Conservation (phyloP, 2,113 vertebrate species). For the Gopherus evgoodei region DNA sequence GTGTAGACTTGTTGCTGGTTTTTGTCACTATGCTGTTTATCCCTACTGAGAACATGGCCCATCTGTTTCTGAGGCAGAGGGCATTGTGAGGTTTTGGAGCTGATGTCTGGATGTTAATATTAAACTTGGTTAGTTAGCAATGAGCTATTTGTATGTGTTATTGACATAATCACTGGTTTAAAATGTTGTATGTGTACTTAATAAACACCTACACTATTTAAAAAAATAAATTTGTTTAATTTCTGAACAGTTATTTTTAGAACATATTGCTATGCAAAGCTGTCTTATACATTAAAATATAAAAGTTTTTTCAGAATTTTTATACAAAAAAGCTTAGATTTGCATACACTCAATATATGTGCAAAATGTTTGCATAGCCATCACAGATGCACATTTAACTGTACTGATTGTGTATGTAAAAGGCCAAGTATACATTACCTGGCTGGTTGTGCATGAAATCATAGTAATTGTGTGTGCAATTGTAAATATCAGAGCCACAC, state of each 20-base stretch:
- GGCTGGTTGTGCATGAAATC: background rate
- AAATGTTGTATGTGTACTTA: no score
- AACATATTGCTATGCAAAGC: background rate
- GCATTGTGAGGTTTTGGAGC: no score
- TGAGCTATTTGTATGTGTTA: background rate
- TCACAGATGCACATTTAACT: background rate
- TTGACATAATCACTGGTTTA: no score
- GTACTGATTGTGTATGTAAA: rapidly evolving
- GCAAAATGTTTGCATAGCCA: background rate
- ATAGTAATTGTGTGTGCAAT: background rate
- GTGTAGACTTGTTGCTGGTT: background rate
- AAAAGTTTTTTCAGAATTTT: background rate
- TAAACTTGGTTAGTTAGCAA: background rate
- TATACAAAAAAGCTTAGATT: no score
- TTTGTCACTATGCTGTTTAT: background rate
- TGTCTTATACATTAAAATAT: background rate
- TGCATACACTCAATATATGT: no score
- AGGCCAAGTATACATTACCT: background rate
- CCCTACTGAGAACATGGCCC: background rate
- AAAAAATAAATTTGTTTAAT: background rate
- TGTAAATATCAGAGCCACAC: background rate
- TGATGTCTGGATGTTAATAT: no score
- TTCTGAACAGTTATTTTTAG: background rate
- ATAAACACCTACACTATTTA: background rate
- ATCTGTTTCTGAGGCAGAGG: no score